Evolutionary conservation across 2,888 invertebrate species (phyloP), one percentile per base, ranked within the genome.

Genomic region (Latheticus oryzae): DNA sequence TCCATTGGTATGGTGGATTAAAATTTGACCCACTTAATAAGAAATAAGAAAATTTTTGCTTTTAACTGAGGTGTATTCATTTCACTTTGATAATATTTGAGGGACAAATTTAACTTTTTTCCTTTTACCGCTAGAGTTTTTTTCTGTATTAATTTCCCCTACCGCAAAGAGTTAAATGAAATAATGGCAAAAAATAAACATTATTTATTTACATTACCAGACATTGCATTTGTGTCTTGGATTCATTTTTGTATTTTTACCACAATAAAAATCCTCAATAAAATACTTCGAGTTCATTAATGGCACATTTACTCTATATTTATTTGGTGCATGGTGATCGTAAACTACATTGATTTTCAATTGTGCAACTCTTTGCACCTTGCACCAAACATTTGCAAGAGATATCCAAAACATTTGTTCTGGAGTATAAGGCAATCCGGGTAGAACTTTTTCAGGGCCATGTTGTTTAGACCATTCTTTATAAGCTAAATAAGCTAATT

Each of bases 401-500:
- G 79, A 78, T 17, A 82, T 76, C 82, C 82, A 82, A 66, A 82
- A 82, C 64, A 72, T 76, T 71, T 71, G 82, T 67, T 64, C 71
- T 0, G 77, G 74, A 1, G 71, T 72, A 58, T 30, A 58, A 2
- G 19, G n/a, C n/a, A 61, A 21, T 28, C 58, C 58, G 5, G 58
- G 58, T 4, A 61, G 42, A 7, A 19, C 33, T 5, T 15, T 16
- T 26, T 61, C 61, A 8, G 37, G 17, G 3, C 42, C 50, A 24
- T 61, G 13, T 3, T 21, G 23, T 45, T 58, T 23, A 4, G 23
- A 2, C 58, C 58, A 61, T 8, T 35, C 19, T 11, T 55, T 38
- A 15, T 61, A 61, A 1, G 61, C 61, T 1, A 45, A 24, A 50
- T 58, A 95, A 0, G 94, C 91, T 76, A 93, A 91, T 70, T 93